Evolutionary conservation across 2,797 vertebrate species (phyloP), one percentile per base, ranked within the genome.

Genomic region (Tachyglossus aculeatus): DNA sequence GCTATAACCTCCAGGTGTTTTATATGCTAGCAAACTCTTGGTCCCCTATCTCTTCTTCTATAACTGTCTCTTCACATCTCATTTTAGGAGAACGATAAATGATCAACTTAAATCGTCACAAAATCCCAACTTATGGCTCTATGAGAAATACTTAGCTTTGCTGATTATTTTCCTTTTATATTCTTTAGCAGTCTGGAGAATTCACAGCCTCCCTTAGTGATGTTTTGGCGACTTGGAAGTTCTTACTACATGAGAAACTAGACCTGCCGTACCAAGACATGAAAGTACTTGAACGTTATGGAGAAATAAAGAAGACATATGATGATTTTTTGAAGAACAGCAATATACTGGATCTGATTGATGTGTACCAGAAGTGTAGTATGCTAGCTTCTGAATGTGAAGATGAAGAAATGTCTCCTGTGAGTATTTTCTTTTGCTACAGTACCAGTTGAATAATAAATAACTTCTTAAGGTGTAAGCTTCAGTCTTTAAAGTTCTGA

Each of bases 301-400:
- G 90, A 57, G 89, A 95, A 45, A 86, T 96, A 73, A 90, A 81
- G 85, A 92, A 92, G 87, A 88, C 83, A 12, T 99, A 99, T 21
- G 74, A 94, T 45, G 79, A 87, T 71, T 96, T 97, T 84, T 90
- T 98, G 87, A 93, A 89, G 67, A 91, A 87, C 56, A 95, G 93
- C 83, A 98, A 95, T 90, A 91, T 94, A 52, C 71, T 98, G 83
- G 98, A 99, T 91, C 86, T 99, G 88, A 93, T 96, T 56, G 97
- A 98, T 61, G 44, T 98, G 74, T 88, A 89, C 82, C 78, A 88
- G 65, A 94, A 94, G 88, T 96, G 90, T 82, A 72, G 36, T 65
- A 48, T 70, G 84, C 89, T 96, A 70, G 88, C 84, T 43, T 68
- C 71, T 52, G 55, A 89, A 67, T 74, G 82, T 34, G 94, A 95